These are phyloP conservation scores for Sorex fumeus DNA, from an alignment of 2,113 vertebrate genomes.

Conservation along the genomic window DNA sequence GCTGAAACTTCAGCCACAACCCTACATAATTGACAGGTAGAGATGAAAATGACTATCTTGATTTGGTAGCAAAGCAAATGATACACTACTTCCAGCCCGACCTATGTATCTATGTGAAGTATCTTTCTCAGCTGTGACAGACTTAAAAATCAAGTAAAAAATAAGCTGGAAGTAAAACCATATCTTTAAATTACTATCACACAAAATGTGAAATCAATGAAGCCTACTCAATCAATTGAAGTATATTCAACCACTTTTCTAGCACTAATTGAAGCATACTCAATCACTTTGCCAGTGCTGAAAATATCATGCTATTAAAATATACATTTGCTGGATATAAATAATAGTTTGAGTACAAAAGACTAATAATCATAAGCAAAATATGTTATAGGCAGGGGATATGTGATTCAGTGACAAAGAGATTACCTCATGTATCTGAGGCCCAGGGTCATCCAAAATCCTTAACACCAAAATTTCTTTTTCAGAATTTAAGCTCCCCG, in stretches of 20 bases:
- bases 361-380: neutral
- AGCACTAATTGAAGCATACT: too few species aligned
- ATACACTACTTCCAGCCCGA: neutral
- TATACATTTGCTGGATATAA: neutral
- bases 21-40: neutral
- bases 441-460: neutral
- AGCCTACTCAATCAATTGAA: conserved; percentile 23
- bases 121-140: conserved; percentile 35
- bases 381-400: too few species aligned
- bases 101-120: neutral
- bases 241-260: neutral
- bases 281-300: too few species aligned
- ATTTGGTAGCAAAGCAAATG: conserved; percentile 38
- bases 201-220: conserved; percentile 19
- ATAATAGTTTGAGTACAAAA: neutral
- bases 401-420: neutral
- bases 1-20: conserved; percentile 28
- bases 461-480: neutral
- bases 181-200: neutral
- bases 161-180: conserved; percentile 43
- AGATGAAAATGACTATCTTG: neutral
- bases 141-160: conserved; percentile 49
- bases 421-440: neutral
- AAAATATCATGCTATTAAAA: neutral
- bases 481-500: too few species aligned